These are phyloP conservation scores for Channa argus DNA, from an alignment of 2,113 vertebrate species.

Conservation along the genomic window DNA sequence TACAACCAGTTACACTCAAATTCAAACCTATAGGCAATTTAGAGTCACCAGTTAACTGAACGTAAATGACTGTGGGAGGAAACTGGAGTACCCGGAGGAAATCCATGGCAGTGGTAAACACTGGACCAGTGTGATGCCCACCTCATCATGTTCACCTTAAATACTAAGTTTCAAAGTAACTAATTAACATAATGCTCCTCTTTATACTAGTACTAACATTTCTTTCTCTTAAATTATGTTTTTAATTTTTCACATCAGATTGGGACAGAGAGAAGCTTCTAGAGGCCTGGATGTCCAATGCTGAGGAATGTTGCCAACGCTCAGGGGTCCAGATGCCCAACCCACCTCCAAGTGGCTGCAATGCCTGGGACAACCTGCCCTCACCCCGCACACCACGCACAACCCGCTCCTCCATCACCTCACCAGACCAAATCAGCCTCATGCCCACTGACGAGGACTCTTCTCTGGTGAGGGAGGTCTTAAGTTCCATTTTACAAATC, in stretches of 20 bases:
- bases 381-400: slow-evolving; percentile 95
- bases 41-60: too few species aligned
- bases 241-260: slow-evolving; percentile 80
- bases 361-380: slow-evolving; percentile 97
- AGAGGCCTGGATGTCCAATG: slow-evolving; percentile 98
- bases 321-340: slow-evolving; percentile 97
- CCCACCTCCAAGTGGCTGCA: slow-evolving; percentile 94
- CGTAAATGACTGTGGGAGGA: too few species aligned
- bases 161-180: not conserved
- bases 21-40: too few species aligned
- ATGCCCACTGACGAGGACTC: slow-evolving; percentile 90
- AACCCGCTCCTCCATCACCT: slow-evolving; percentile 92
- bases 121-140: not conserved
- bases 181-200: not conserved
- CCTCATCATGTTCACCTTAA: not conserved
- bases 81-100: too few species aligned
- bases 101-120: too few species aligned
- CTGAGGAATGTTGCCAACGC: slow-evolving; percentile 95
- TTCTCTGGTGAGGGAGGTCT: slow-evolving; percentile 84
- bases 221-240: not conserved
- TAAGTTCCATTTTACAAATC: not conserved
- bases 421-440: slow-evolving; percentile 94
- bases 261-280: slow-evolving; percentile 99
- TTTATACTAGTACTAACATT: not conserved
- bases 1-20: too few species aligned